A percentile compares a stretch with the other conserved stretches of the same genome.
phyloP scores from a whole-genome alignment of 2,113 vertebrate genomes.

The Myotis lucifugus region DNA sequence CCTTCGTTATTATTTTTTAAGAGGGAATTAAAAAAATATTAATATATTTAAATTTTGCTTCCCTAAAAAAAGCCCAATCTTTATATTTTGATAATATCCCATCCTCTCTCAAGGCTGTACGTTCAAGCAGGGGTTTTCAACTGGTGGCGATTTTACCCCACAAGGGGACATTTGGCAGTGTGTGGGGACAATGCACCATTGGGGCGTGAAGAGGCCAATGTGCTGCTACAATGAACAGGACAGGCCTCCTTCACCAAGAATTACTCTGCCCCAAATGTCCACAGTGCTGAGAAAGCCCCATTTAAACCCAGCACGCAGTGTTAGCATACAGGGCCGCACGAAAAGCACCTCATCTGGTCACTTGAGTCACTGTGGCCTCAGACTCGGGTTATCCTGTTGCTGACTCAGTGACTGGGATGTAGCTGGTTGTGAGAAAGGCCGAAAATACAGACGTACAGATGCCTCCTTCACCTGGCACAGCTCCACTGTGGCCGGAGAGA shows the following conservation, averaged over 20 bases:
- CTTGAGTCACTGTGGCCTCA: not conserved
- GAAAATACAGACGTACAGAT: not conserved
- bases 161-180: not conserved
- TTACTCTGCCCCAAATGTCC: not conserved
- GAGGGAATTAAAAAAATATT: not conserved
- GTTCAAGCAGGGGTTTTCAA: not conserved
- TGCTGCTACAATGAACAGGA: rapidly evolving
- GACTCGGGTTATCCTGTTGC: not conserved
- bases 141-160: not conserved
- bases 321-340: not conserved
- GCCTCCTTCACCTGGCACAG: not conserved
- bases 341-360: not conserved
- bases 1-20: not conserved
- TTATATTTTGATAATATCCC: not conserved
- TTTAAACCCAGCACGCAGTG: not conserved
- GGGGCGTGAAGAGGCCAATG: not conserved
- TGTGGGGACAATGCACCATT: not conserved
- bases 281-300: not conserved
- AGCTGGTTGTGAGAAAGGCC: not conserved
- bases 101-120: not conserved
- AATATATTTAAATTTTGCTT: not conserved
- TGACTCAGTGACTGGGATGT: not conserved
- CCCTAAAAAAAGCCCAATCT: not conserved
- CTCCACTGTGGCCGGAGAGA: not conserved
- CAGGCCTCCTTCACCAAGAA: not conserved